Percentiles rank a stretch among this genome's conserved stretches.
These are phyloP conservation scores for Pristionchus exspectatus DNA, from an alignment of 2,888 invertebrate genomes.

Conservation along the genomic window DNA sequence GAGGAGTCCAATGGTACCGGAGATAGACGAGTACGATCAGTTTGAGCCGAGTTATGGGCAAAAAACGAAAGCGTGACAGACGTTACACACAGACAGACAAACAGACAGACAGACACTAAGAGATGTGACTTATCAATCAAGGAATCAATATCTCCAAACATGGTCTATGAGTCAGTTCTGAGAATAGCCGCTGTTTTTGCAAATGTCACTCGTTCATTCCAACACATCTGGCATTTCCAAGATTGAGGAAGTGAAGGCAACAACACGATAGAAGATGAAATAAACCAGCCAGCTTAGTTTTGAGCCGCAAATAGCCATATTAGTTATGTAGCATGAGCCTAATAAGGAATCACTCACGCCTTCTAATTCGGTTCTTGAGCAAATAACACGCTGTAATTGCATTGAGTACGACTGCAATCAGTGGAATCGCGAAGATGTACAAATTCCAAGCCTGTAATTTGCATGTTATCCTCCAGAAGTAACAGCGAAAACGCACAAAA, in stretches of 20 bases:
- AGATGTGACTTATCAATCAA: too few relatives aligned
- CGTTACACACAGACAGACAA: too few relatives aligned
- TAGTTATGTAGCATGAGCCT: not conserved
- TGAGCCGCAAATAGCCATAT: not conserved
- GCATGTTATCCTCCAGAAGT: not conserved
- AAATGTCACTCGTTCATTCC: not conserved
- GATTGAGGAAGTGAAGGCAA: not conserved
- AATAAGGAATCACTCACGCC: not conserved
- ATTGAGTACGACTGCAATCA: constrained; percentile 41
- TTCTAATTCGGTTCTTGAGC: not conserved
- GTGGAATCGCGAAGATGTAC: constrained; percentile 43
- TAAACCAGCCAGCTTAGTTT: not conserved
- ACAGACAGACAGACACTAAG: too few relatives aligned
- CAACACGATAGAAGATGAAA: not conserved
- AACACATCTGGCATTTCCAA: not conserved
- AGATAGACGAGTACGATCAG: too few relatives aligned
- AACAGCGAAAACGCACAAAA: not conserved
- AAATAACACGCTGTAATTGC: constrained; percentile 30
- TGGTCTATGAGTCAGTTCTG: too few relatives aligned
- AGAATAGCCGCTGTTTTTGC: not conserved
- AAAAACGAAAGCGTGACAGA: too few relatives aligned
- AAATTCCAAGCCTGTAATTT: constrained; percentile 43
- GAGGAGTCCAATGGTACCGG: too few relatives aligned
- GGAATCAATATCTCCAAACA: too few relatives aligned
- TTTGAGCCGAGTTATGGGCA: too few relatives aligned